Conservation (phyloP, 1,140 invertebrate species). For the Pantala flavescens region DNA sequence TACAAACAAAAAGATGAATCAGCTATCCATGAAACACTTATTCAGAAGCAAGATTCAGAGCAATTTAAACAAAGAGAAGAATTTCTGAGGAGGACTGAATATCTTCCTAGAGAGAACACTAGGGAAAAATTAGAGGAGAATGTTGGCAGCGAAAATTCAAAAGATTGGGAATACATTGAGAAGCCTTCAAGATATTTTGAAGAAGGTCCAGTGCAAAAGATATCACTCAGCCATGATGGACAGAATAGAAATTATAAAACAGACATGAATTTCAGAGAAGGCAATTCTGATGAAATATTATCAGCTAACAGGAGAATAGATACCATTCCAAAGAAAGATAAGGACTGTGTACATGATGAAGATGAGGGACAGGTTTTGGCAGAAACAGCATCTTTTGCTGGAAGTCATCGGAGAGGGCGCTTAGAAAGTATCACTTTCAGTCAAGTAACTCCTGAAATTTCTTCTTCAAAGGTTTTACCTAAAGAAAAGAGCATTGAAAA, state of each 20-base stretch:
- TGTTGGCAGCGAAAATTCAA: neutral
- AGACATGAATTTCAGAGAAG: too few relatives aligned
- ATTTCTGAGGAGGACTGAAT: neutral
- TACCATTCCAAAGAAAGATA: neutral
- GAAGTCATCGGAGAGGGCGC: neutral
- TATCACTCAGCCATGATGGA: neutral
- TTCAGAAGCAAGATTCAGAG: neutral
- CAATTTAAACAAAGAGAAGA: neutral
- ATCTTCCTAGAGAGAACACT: neutral
- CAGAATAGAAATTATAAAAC: too few relatives aligned
- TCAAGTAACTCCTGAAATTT: neutral
- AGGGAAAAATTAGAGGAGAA: neutral
- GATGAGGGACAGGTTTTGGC: neutral
- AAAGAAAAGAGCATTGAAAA: neutral
- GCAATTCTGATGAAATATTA: neutral
- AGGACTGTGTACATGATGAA: neutral
- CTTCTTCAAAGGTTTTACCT: neutral
- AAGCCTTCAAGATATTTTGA: neutral
- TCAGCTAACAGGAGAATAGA: neutral
- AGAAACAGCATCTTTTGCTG: neutral
- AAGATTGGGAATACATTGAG: neutral
- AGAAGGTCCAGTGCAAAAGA: neutral
- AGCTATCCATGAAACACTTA: neutral
- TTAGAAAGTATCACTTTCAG: neutral
- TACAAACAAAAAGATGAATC: neutral